A percentile compares a stretch with the other conserved stretches of the same genome.
Evolutionary conservation across 2,888 invertebrate species (phyloP).

Genomic region (Aporophyla lueneburgensis): DNA sequence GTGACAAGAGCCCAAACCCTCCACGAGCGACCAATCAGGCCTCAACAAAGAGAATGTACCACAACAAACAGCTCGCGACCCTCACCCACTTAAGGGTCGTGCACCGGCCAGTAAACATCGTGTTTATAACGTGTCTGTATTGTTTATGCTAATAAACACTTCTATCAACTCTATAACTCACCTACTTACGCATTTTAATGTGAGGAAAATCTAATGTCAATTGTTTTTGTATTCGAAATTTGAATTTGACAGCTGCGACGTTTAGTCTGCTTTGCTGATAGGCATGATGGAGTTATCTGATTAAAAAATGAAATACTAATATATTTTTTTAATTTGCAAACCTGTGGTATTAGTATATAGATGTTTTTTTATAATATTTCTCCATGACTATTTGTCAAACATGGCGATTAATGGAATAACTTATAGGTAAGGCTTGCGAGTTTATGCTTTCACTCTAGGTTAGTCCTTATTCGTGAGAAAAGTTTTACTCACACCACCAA

Average conservation of each 20-base stretch:
- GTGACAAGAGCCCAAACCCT: slow-evolving; percentile 5
- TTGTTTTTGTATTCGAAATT: slow-evolving; percentile 21
- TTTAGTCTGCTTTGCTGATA: background rate
- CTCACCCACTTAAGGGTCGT: slow-evolving; percentile 73
- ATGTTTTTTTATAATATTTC: background rate
- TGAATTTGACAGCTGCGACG: background rate
- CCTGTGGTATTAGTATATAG: background rate
- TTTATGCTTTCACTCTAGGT: background rate
- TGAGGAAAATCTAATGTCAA: slow-evolving; percentile 23
- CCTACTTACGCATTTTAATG: slow-evolving; percentile 38
- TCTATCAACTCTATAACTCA: slow-evolving; percentile 39
- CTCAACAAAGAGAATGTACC: slow-evolving; percentile 60
- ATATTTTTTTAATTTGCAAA: background rate
- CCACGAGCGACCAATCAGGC: slow-evolving; percentile 36
- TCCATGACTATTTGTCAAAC: background rate
- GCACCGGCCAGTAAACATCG: slow-evolving; percentile 46
- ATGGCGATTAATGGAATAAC: background rate
- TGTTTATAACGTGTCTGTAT: slow-evolving; percentile 40
- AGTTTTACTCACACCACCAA: background rate
- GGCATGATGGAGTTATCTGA: background rate
- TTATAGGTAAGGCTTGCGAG: background rate
- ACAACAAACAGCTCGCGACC: slow-evolving; percentile 60
- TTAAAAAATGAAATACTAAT: background rate
- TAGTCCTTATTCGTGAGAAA: background rate
- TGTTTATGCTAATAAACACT: slow-evolving; percentile 57